phyloP scores from a whole-genome alignment of 1,140 invertebrate species.

The Rhagoletis zephyria region DNA sequence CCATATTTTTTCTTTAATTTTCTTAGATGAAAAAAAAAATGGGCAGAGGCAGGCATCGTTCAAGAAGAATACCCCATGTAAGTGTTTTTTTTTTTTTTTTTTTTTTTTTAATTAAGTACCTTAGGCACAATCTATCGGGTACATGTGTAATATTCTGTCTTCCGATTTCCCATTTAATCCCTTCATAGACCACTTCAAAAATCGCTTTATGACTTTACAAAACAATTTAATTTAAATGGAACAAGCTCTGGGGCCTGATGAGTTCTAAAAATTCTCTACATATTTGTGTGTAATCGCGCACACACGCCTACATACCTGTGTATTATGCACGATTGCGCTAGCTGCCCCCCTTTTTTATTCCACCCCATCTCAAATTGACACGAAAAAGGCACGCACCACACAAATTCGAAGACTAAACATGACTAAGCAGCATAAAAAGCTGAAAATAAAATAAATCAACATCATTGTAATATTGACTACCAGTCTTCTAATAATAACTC shows the following conservation, averaged over 20 bases:
- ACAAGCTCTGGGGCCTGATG: background rate
- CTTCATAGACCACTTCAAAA: background rate
- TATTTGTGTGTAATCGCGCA: background rate
- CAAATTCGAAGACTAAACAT: slow-evolving; percentile 31
- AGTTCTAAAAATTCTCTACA: background rate
- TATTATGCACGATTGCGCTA: background rate
- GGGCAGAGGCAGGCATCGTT: too few species aligned
- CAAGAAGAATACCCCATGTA: too few species aligned
- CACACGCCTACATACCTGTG: background rate
- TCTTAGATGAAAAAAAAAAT: too few species aligned
- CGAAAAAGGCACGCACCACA: slow-evolving; percentile 38
- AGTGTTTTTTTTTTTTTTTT: too few species aligned
- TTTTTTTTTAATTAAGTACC: too few species aligned
- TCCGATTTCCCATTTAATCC: background rate
- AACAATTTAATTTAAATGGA: background rate
- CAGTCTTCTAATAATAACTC: background rate
- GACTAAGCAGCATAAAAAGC: background rate
- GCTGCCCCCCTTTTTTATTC: background rate
- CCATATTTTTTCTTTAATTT: too few species aligned
- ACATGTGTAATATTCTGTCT: background rate
- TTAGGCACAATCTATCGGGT: background rate
- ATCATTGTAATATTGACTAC: slow-evolving; percentile 25
- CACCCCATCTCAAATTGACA: background rate
- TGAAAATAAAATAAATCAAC: slow-evolving; percentile 42
- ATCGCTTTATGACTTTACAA: slow-evolving; percentile 21